A percentile compares a stretch with the other conserved stretches of the same genome.
Evolutionary conservation across 1,140 invertebrate species (phyloP).

Genomic region (Muscidifurax raptorellus): DNA sequence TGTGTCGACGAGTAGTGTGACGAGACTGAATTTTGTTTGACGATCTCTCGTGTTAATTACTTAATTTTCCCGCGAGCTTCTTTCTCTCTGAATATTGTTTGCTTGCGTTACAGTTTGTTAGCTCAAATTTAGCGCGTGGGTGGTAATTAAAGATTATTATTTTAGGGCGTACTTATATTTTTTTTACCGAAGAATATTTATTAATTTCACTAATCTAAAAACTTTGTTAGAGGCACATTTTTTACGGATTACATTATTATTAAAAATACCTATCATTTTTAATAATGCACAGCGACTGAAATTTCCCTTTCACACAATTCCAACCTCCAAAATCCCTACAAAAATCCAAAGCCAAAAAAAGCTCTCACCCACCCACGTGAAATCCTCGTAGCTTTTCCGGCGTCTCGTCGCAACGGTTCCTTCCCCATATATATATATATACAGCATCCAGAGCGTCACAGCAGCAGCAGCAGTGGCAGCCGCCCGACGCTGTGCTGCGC

Average conservation of each 20-base stretch:
- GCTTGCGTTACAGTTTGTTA: too few relatives aligned
- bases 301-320: too few relatives aligned
- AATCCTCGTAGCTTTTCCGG: not conserved
- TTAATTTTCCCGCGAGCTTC: not conserved
- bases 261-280: too few relatives aligned
- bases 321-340: too few relatives aligned
- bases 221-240: too few relatives aligned
- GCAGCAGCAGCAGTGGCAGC: not conserved
- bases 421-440: not conserved
- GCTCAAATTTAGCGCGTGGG: too few relatives aligned
- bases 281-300: too few relatives aligned
- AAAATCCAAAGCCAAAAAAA: not conserved
- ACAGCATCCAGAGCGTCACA: not conserved
- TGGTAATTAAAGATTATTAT: too few relatives aligned
- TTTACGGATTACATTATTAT: too few relatives aligned
- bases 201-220: too few relatives aligned
- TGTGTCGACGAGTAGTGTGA: not conserved
- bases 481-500: not conserved
- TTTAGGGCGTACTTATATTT: too few relatives aligned
- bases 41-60: not conserved
- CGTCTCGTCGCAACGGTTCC: not conserved
- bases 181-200: too few relatives aligned
- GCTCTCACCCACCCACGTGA: not conserved
- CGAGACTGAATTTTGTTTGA: not conserved
- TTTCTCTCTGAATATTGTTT: not conserved